Evolutionary conservation across 2,113 vertebrate species (phyloP), one percentile per base, ranked within the genome.

Genomic region (Urocolius indicus): DNA sequence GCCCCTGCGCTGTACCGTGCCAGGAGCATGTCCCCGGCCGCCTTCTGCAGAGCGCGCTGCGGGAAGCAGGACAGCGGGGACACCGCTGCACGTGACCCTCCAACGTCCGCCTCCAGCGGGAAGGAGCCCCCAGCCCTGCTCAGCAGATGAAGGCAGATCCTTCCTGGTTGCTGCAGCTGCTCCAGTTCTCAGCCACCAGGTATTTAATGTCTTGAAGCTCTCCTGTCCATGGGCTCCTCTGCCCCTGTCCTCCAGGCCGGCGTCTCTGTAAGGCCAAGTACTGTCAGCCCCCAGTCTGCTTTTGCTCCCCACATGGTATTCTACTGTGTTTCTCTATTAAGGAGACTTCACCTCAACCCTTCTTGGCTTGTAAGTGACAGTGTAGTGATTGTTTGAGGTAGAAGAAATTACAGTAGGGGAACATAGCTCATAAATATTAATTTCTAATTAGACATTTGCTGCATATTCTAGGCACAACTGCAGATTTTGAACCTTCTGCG

Each of bases 121-220:
- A 93, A 84, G 89, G 73, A 93, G 80, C 78, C 78, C 75, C 48
- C 78, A 1, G 72, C 43, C 46, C 72, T 43, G 92, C 87, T 43
- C 84, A 36, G 87, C 96, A 51, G 69, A 58, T 54, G 74, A 76
- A 36, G 74, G 76, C 66, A 49, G 34, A 16, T 66, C 36, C 52
- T 75, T 68, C 84, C 48, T 6, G 89, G 89, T 82, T 78, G 89
- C 30, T 76, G 89, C 89, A 45, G 86, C 86, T 78, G 34, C 52
- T 24, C 34, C 76, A 69, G 93, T 84, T 78, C 65, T 86, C 89
- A 41, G 77, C 57, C 91, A 22, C 36, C 93, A 95, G 95, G 91
- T 93, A 94, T 94, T 95, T 89, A 23, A 66, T 34, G 81, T 73
- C 81, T 62, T 26, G 45, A 58, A 89, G 78, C 62, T 80, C 43